Evolutionary conservation across 2,888 invertebrate genomes (phyloP), one percentile per base, ranked within the genome.

Genomic region (Cephus runcator): DNA sequence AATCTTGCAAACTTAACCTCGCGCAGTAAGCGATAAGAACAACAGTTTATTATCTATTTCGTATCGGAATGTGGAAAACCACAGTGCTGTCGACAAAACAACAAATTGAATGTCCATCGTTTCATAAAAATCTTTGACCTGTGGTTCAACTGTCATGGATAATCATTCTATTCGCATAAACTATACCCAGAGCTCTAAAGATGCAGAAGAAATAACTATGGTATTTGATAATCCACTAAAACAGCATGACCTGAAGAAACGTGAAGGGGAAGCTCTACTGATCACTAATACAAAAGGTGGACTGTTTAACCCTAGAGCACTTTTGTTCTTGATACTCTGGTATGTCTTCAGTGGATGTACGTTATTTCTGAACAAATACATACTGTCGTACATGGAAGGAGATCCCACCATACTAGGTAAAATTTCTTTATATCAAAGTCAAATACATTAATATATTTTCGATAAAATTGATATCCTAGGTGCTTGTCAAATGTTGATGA

Each of bases 321-420:
- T 94, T 73, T 89, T 93, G 82, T 95, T 95, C 89, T 90, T 95
- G 71, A 89, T 94, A 75, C 90, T 96, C 80, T 96, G 96, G 96
- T 96, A 96, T 88, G 93, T 96, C 87, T 96, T 96, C 90, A 96
- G 96, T 89, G 95, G 95, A 12, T 95, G 95, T 88, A 96, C 96
- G 1, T 92, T 96, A 76, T 96, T 96, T 90, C 92, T 96, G 80
- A 96, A 96, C 91, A 96, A 96, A 89, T 96, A 96, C 88, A 96
- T 96, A 86, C 92, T 96, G 79, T 93, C 95, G 0, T 95, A 94
- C 85, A 93, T 95, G 88, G 93, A 94, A 89, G 96, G 95, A 74
- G 95, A 96, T 91, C 95, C 96, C 31, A 95, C 95, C 77, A 92
- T 96, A 80, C 91, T 96, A 88, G 96, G 96, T 96, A 92, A 92